Evolutionary conservation across 2,113 vertebrate species (phyloP).

Genomic region (Centropus unirufus): DNA sequence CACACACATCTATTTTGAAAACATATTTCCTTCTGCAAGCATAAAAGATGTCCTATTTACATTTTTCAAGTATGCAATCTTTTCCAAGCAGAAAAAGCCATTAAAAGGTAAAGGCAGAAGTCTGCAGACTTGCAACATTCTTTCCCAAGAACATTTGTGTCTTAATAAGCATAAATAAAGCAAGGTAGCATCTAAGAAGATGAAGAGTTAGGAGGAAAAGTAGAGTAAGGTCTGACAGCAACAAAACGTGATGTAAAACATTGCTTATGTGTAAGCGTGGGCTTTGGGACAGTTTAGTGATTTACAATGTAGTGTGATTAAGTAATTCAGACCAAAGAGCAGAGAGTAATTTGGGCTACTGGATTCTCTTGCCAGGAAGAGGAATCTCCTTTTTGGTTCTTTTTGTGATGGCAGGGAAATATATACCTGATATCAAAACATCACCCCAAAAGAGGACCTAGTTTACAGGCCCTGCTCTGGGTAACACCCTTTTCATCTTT

Average conservation of each 20-base stretch:
- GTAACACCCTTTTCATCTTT: neutral
- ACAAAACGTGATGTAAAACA: neutral
- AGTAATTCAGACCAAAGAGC: neutral
- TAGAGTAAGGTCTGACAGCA: neutral
- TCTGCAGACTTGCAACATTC: neutral
- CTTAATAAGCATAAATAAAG: neutral
- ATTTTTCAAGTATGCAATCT: neutral
- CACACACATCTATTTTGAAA: constrained; percentile 3
- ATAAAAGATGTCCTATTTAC: neutral
- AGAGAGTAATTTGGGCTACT: neutral
- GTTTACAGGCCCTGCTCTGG: neutral
- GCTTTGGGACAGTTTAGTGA: neutral
- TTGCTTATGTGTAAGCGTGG: neutral
- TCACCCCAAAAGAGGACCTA: neutral
- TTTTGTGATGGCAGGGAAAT: neutral
- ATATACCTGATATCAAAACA: neutral
- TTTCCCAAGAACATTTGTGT: neutral
- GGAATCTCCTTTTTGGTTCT: neutral
- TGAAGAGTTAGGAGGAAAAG: neutral
- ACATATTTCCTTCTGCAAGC: neutral
- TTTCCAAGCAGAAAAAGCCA: constrained; percentile 8
- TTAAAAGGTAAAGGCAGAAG: neutral
- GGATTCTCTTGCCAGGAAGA: neutral
- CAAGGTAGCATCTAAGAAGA: neutral
- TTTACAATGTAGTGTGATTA: neutral